These are phyloP conservation scores for Palythoa grandis DNA, from an alignment of 92 coral and sea anemone species.

Conservation along the genomic window DNA sequence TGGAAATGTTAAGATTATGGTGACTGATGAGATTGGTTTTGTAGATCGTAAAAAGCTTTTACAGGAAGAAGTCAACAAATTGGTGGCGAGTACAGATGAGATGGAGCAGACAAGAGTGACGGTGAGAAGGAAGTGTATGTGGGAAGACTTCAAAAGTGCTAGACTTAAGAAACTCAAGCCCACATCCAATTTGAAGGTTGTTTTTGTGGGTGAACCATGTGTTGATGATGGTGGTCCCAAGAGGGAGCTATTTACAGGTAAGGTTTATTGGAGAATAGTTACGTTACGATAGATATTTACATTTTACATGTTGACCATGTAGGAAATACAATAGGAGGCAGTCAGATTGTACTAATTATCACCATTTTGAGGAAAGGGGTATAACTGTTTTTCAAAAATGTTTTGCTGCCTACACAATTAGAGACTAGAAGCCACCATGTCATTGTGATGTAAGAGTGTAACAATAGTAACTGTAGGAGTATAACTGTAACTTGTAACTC, in stretches of 20 bases:
- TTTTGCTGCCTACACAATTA: constrained; percentile 17
- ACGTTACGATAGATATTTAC: background rate
- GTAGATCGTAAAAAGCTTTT: constrained; percentile 46
- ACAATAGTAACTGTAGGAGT: background rate
- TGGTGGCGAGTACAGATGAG: constrained; percentile 23
- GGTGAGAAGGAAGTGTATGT: constrained; percentile 59
- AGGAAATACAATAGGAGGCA: constrained; percentile 8
- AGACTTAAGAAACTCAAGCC: constrained; percentile 55
- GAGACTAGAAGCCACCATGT: background rate
- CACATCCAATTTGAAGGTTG: constrained; percentile 65
- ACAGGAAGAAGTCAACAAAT: constrained; percentile 42
- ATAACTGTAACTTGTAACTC: background rate
- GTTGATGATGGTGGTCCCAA: constrained; percentile 68
- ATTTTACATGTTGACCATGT: background rate
- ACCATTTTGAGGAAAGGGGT: constrained; percentile 4
- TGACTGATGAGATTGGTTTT: constrained; percentile 12
- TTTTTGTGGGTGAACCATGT: constrained; percentile 73
- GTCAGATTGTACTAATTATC: constrained; percentile 20
- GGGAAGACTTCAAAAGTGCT: constrained; percentile 63
- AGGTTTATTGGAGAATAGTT: background rate
- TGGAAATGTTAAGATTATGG: constrained; percentile 32
- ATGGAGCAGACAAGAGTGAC: constrained; percentile 53
- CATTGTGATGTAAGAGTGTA: background rate
- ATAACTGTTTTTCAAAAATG: constrained; percentile 8
- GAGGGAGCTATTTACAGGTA: constrained; percentile 24